Base-by-base conservation (phyloP, 2,113 vertebrate genomes). In the Andinoacara biseriatus region DNA sequence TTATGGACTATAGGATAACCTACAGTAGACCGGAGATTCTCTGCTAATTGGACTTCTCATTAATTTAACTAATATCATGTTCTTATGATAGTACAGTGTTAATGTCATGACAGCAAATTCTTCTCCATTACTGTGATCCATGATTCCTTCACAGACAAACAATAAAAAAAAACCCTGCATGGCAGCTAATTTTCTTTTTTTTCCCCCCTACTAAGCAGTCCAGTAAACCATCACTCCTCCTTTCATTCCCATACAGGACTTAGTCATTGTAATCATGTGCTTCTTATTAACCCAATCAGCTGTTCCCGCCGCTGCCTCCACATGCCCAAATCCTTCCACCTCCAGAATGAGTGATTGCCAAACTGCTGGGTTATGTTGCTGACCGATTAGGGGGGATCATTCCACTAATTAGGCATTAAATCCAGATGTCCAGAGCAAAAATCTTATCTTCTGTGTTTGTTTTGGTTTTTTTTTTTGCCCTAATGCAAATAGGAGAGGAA, bases 261-360 rank as follows among this genome's bases (percentile, higher is more conserved):
- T 58, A 56, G 43, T 74, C 59, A 46, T 57, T 76, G 31, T 31
- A 43, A 80, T 80, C 72, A 49, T 24, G 8, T 15, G 4, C 40
- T 56, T 14, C 60, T 38, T 59, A 84, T 82, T 56, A 63, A 76
- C 22, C 69, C 58, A 58, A 29, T 91, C 78, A 80, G 75, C 78
- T 84, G 86, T 86, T 74, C 26, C 17, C 74, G 67, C 84, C 83
- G 59, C 59, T 75, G 63, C 60, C 10, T 75, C 69, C 79, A 78
- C 82, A 84, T 84, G 75, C 20, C 31, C 0, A 49, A 56, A 57
- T 74, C 33, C 72, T 29, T 20, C 65, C 81, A 26, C 74, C 61
- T 75, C 62, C 65, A 74, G 76, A 75, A 61, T 74, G 62, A 5
- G 11, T 4, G 15, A 76, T 76, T 67, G 83, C 80, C 77, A 60